Conservation (phyloP, 2,113 vertebrate genomes). For the Platichthys flesus region DNA sequence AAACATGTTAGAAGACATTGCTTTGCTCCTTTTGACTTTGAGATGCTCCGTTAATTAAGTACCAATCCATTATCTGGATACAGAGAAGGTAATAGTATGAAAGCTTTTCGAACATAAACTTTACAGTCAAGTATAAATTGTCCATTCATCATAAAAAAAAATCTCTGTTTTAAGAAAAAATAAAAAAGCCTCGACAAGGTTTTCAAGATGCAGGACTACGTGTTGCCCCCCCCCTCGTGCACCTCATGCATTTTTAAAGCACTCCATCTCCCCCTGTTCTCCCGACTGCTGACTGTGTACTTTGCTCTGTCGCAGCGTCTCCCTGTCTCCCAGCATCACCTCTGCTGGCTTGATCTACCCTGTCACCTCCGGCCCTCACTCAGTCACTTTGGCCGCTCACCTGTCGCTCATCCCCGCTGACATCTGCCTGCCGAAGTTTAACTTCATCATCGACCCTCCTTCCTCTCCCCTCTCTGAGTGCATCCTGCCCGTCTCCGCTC, state of each 20-base stretch:
- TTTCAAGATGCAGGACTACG: slow-evolving; percentile 27
- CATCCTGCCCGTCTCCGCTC: slow-evolving; percentile 18
- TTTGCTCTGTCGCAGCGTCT: slow-evolving; percentile 57
- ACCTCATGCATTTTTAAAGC: slow-evolving; percentile 73
- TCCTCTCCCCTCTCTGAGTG: neutral
- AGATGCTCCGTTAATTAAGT: neutral
- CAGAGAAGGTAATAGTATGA: neutral
- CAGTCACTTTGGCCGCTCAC: slow-evolving; percentile 31
- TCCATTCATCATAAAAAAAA: slow-evolving; percentile 30
- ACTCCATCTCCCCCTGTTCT: slow-evolving; percentile 78
- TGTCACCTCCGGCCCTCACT: slow-evolving; percentile 35
- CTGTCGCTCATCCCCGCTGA: slow-evolving; percentile 52
- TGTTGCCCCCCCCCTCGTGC: slow-evolving; percentile 39
- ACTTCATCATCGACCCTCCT: neutral
- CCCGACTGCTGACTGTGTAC: slow-evolving; percentile 61
- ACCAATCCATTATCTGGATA: neutral
- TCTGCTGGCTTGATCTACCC: slow-evolving; percentile 25
- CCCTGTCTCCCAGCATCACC: slow-evolving; percentile 49
- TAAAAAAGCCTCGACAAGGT: neutral
- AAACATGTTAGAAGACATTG: neutral
- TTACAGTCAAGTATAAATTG: neutral
- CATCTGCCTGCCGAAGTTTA: slow-evolving; percentile 51
- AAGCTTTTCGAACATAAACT: neutral
- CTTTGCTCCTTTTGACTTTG: neutral
- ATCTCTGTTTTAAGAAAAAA: neutral